Evolutionary conservation across 2,113 vertebrate genomes (phyloP).

Genomic region (Solenodon paradoxus): DNA sequence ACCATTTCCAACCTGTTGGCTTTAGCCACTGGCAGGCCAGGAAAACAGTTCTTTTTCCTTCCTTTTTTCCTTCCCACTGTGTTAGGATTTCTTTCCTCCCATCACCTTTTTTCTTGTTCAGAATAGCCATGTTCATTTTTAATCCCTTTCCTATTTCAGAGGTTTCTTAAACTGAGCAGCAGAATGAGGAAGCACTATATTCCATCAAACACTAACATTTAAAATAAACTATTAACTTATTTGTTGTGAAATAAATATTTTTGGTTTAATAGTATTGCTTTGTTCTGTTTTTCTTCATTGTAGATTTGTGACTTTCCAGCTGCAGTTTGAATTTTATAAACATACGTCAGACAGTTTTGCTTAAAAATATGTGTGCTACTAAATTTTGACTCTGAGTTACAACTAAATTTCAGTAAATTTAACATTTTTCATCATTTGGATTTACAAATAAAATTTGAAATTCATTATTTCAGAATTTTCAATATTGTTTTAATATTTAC

Average conservation of each 20-base stretch:
- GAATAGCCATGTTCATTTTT: neutral
- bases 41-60: neutral
- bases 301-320: neutral
- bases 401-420: neutral
- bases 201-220: neutral
- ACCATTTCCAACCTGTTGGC: neutral
- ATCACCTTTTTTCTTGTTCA: neutral
- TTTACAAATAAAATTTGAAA: constrained; percentile 1
- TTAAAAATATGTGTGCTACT: no score
- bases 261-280: neutral
- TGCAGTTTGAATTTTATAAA: neutral
- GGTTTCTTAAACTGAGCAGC: neutral
- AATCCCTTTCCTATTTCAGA: neutral
- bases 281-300: neutral
- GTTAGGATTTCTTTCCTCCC: neutral
- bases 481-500: neutral
- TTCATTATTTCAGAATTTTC: neutral
- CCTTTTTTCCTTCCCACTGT: neutral
- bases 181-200: neutral
- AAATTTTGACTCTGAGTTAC: neutral
- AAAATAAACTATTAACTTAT: neutral
- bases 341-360: neutral
- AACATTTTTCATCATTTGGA: neutral
- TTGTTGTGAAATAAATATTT: no score
- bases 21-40: neutral